Evolutionary conservation across 1,140 invertebrate genomes (phyloP).

Genomic region (Mizuhopecten yessoensis): DNA sequence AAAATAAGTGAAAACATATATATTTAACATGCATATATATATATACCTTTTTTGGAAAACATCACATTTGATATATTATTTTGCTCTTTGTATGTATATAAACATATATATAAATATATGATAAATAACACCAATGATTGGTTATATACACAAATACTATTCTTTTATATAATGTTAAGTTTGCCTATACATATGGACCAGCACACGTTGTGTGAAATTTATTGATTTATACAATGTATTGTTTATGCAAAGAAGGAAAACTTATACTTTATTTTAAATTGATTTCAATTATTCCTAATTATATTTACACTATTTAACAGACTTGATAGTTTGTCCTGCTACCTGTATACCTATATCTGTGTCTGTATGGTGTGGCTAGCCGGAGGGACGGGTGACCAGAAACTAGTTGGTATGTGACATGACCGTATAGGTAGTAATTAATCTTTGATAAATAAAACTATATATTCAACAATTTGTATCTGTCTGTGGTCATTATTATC

Average conservation of each 20-base stretch:
- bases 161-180: slow-evolving; percentile 30
- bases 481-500: not conserved
- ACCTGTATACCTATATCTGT: not conserved
- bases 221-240: not conserved
- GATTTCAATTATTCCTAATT: not conserved
- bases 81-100: not conserved
- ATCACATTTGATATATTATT: not conserved
- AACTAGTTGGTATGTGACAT: not conserved
- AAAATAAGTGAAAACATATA: not conserved
- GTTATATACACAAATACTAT: not conserved
- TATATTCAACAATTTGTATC: not conserved
- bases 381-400: slow-evolving; percentile 29
- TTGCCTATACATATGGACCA: not conserved
- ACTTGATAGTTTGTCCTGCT: not conserved
- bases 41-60: not conserved
- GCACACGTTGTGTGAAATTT: not conserved
- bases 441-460: slow-evolving; percentile 31
- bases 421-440: not conserved
- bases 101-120: slow-evolving; percentile 1
- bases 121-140: not conserved
- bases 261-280: slow-evolving; percentile 2
- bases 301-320: not conserved
- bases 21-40: too few relatives aligned
- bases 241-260: not conserved
- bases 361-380: slow-evolving; percentile 23